Evolutionary conservation across 2,113 vertebrate species (phyloP).

Genomic region (Istiophorus platypterus): DNA sequence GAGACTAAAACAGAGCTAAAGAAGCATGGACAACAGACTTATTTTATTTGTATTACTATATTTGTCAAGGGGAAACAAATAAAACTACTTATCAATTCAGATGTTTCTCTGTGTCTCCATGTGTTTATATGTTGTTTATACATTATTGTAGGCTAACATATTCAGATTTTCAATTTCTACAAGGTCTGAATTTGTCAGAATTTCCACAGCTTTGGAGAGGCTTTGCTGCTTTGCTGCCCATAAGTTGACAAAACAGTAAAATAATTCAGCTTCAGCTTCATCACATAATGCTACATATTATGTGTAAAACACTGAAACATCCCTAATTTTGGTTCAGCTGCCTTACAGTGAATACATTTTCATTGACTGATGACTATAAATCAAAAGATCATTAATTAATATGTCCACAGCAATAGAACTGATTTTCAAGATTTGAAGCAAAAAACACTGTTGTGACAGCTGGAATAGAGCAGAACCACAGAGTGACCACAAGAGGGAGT

Average conservation of each 20-base stretch:
- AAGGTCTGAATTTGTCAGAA: neutral
- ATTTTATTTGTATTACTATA: too few relatives aligned
- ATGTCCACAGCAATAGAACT: neutral
- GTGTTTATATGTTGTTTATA: too few relatives aligned
- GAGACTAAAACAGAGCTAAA: neutral
- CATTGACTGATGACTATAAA: neutral
- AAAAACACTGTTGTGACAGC: neutral
- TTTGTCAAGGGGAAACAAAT: neutral
- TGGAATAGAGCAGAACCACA: neutral
- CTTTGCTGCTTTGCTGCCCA: neutral
- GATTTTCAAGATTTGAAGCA: neutral
- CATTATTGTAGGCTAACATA: neutral
- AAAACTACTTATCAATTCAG: neutral
- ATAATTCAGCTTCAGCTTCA: neutral
- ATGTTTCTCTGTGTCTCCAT: neutral
- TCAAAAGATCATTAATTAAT: neutral
- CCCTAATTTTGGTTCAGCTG: neutral
- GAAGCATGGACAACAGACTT: neutral
- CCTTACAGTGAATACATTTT: neutral
- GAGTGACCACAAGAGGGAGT: constrained; percentile 47
- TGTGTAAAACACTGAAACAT: neutral
- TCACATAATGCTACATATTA: neutral
- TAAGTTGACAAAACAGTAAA: neutral
- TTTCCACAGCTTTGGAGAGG: too few relatives aligned
- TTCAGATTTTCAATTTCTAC: neutral